Conservation (phyloP, 2,113 vertebrate genomes). For the Eulemur macaco region DNA sequence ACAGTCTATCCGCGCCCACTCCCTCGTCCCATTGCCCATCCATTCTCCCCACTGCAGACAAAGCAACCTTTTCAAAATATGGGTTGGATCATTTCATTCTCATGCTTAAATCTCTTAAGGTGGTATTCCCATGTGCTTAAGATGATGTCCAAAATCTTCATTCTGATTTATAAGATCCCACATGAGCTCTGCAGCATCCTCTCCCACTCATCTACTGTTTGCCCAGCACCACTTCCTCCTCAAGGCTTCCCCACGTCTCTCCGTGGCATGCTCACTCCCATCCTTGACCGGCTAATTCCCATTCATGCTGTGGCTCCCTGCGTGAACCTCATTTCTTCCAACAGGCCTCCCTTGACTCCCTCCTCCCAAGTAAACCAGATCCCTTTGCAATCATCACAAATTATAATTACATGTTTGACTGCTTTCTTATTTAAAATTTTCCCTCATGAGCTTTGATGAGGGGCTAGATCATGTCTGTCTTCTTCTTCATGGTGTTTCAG, state of each 20-base stretch:
- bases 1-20: neutral
- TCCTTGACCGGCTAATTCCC: neutral
- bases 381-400: neutral
- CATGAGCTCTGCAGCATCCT: neutral
- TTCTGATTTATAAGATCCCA: neutral
- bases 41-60: neutral
- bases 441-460: neutral
- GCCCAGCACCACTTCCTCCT: neutral
- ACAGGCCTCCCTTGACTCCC: neutral
- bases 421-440: neutral
- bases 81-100: neutral
- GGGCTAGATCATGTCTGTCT: neutral
- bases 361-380: neutral
- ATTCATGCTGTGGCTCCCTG: neutral
- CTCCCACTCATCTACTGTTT: neutral
- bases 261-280: rapidly evolving
- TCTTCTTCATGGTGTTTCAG: neutral
- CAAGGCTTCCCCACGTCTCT: neutral
- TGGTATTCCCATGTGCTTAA: neutral
- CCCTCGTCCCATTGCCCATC: too few species aligned
- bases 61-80: neutral
- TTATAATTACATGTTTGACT: neutral
- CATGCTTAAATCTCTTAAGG: neutral
- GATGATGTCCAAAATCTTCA: neutral
- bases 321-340: neutral